Conservation (phyloP, 2,888 invertebrate genomes). For the Tenthredo distinguenda region DNA sequence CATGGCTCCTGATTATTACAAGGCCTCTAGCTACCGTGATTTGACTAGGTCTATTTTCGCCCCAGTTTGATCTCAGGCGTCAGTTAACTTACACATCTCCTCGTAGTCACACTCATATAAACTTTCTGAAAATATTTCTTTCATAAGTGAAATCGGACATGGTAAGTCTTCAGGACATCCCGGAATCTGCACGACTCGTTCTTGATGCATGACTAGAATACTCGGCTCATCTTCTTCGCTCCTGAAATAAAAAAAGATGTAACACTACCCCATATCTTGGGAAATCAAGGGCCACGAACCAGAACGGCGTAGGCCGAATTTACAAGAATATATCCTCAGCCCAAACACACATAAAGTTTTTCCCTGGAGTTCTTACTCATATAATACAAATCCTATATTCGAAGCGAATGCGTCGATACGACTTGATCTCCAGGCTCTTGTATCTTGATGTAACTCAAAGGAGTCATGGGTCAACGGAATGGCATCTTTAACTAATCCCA, state of each 20-base stretch:
- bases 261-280: background rate
- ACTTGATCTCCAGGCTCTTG: constrained; percentile 79
- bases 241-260: constrained; percentile 71
- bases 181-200: constrained; percentile 84
- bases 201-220: constrained; percentile 87
- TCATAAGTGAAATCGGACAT: constrained; percentile 83
- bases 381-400: constrained; percentile 88
- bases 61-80: background rate
- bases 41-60: background rate
- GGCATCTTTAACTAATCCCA: constrained; percentile 87
- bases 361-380: constrained; percentile 80
- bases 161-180: constrained; percentile 83
- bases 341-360: background rate
- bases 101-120: constrained; percentile 85
- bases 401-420: constrained; percentile 89
- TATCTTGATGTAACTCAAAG: constrained; percentile 77
- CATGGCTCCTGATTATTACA: background rate
- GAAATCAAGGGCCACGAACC: background rate
- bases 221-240: constrained; percentile 77
- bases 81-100: constrained; percentile 81
- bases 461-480: constrained; percentile 81
- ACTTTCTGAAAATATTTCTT: constrained; percentile 81
- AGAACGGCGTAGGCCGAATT: background rate
- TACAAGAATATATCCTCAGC: background rate
- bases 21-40: background rate